phyloP scores from a whole-genome alignment of 2,113 vertebrate species.

The Bos indicus region DNA sequence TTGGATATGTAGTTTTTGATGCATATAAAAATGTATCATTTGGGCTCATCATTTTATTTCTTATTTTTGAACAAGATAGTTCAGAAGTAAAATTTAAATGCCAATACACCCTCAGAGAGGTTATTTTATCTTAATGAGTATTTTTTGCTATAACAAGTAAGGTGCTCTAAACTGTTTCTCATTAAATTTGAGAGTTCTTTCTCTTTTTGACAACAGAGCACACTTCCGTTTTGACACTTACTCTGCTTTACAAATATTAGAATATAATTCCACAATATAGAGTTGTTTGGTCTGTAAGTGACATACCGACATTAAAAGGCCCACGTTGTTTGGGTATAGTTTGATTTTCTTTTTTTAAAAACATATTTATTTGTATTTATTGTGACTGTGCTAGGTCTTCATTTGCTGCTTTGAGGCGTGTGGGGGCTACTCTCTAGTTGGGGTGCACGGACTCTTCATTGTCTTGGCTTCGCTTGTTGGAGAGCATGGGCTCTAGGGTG shows the following conservation, averaged over 20 bases:
- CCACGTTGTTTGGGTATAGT: background rate
- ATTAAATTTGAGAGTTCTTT: background rate
- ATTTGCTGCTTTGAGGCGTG: background rate
- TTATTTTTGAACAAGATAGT: background rate
- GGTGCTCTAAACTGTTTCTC: background rate
- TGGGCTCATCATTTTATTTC: background rate
- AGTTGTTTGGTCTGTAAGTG: background rate
- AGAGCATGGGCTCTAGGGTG: background rate
- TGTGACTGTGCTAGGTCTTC: background rate
- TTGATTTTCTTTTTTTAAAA: background rate
- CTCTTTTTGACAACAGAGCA: background rate
- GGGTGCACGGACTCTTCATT: background rate
- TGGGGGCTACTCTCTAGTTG: background rate
- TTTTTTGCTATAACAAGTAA: background rate
- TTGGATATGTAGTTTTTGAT: background rate
- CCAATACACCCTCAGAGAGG: fast-evolving
- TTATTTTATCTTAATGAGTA: background rate
- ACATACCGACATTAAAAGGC: background rate
- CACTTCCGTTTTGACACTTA: background rate
- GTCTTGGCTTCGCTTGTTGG: background rate
- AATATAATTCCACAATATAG: background rate
- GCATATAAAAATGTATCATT: background rate
- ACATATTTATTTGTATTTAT: background rate
- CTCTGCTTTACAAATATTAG: background rate
- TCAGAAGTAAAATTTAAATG: background rate